phyloP scores from a whole-genome alignment of 2,797 vertebrate genomes.

The Nothura maculosa region DNA sequence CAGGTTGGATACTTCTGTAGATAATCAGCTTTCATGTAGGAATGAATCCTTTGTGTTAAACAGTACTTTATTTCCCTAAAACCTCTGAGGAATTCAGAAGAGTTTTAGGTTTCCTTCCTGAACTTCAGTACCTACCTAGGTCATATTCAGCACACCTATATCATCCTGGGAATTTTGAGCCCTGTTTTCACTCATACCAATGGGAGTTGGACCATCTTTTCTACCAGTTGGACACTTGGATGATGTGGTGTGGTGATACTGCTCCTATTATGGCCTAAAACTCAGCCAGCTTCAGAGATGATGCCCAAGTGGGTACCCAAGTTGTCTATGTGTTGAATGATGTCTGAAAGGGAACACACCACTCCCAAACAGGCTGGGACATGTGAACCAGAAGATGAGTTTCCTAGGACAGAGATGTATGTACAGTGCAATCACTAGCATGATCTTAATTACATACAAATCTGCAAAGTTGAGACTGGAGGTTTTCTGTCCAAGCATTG shows the following conservation, averaged over 20 bases:
- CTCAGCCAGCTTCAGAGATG: neutral
- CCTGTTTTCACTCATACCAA: neutral
- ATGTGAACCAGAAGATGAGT: neutral
- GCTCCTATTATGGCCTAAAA: neutral
- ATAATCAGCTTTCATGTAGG: neutral
- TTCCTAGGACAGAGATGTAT: neutral
- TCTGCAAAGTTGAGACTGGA: neutral
- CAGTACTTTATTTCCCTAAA: neutral
- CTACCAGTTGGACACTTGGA: neutral
- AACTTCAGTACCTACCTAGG: neutral
- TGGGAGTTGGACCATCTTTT: neutral
- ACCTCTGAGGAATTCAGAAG: neutral
- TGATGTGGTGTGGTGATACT: neutral
- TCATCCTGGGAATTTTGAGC: neutral
- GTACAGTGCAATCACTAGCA: neutral
- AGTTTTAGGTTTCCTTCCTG: neutral
- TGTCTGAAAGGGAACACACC: neutral
- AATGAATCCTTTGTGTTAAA: neutral
- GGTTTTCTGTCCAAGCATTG: neutral
- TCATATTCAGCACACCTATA: neutral
- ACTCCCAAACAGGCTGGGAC: neutral
- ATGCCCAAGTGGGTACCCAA: neutral
- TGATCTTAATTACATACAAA: neutral
- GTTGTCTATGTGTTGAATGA: neutral
- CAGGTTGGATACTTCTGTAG: accelerated